Base-by-base conservation (phyloP, 2,888 invertebrate genomes). In the Folsomia manolachei region DNA sequence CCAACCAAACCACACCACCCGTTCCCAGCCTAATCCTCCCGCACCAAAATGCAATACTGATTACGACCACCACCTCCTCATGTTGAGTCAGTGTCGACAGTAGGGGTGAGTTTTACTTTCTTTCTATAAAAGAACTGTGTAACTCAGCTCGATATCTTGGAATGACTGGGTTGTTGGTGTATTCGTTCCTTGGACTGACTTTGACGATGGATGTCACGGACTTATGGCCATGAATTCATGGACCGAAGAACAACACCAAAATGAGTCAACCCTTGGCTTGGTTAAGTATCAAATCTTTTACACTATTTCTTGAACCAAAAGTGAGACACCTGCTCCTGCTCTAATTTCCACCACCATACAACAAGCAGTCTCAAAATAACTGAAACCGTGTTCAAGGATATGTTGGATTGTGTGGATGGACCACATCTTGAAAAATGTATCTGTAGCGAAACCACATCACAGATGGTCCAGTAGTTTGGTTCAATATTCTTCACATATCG, bases 51-150 rank as follows among this genome's bases (percentile, higher is more conserved):
- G 7, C 39, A 39, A 39, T n/a, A n/a, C n/a, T n/a, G n/a, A n/a
- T n/a, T n/a, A n/a, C n/a, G n/a, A n/a, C n/a, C 39, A 39, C 14
- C 39, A 39, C 63, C 19, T 21, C 63, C 7, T 63, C 63, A 63
- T 25, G 7, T 63, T 7, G 19, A 19, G 14, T 11, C 14, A 51
- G 9, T 19, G 23, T 4, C 60, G 60, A 60, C 9, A 9, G 19
- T 7, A 25, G 63, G 63, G 63, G 63, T 63, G 63, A 63, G 63
- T 63, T 63, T 39, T 39, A 39, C 39, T 39, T 39, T 39, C 39
- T 14, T 39, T 14, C 14, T 39, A 39, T 9, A 39, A n/a, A n/a
- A n/a, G n/a, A n/a, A n/a, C n/a, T n/a, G n/a, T n/a, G 39, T 39
- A 39, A 9, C 14, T 39, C 4, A 39, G 39, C 39, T 14, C 39